Conservation (phyloP, 1,140 invertebrate species). For the Drosophila erecta region DNA sequence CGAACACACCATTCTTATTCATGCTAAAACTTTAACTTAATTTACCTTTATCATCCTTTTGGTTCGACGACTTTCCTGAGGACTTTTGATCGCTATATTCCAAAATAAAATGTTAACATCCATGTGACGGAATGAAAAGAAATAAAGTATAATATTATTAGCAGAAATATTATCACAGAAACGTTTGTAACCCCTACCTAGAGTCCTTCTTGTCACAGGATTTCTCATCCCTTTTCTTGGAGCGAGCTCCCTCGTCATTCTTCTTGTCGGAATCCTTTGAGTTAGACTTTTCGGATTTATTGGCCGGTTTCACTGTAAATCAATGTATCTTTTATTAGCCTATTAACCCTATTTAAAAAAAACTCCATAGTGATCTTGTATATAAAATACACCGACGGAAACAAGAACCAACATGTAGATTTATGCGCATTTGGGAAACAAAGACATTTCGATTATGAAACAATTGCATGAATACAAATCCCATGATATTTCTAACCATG, state of each 20-base stretch:
- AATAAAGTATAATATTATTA: neutral
- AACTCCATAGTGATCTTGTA: neutral
- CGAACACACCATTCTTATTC: slow-evolving; percentile 47
- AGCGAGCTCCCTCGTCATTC: slow-evolving; percentile 56
- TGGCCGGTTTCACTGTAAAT: slow-evolving; percentile 64
- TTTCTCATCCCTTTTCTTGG: slow-evolving; percentile 80
- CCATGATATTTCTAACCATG: neutral
- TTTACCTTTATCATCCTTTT: slow-evolving; percentile 84
- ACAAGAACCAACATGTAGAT: neutral
- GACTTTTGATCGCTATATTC: slow-evolving; percentile 65
- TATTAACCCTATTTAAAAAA: neutral
- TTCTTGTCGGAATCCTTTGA: slow-evolving; percentile 70
- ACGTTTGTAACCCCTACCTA: slow-evolving; percentile 40
- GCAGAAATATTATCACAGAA: neutral
- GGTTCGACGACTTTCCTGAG: slow-evolving; percentile 60
- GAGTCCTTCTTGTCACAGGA: slow-evolving; percentile 72
- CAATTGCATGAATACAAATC: neutral
- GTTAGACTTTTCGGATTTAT: slow-evolving; percentile 60
- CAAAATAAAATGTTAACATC: neutral
- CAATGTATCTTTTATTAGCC: neutral
- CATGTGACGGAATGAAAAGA: neutral
- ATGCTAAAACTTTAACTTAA: slow-evolving; percentile 50
- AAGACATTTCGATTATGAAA: neutral
- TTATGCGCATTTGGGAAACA: neutral
- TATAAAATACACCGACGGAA: neutral